Conservation (phyloP, 2,797 vertebrate species). For the Pseudotriccus pelzelni region DNA sequence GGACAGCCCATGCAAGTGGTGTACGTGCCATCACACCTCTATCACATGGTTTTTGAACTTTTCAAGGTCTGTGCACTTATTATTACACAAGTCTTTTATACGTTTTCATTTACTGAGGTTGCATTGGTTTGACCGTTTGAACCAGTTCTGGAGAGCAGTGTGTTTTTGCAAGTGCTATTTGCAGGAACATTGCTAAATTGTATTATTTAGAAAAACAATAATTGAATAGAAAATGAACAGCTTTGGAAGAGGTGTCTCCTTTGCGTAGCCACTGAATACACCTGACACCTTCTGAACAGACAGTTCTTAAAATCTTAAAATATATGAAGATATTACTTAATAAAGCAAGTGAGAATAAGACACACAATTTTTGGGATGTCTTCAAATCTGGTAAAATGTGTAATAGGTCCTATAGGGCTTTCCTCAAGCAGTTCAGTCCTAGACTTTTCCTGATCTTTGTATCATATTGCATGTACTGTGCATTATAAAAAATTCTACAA, state of each 20-base stretch:
- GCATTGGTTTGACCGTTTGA: neutral
- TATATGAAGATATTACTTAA: neutral
- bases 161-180: neutral
- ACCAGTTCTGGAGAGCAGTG: neutral
- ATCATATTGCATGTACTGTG: neutral
- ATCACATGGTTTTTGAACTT: conserved; percentile 99
- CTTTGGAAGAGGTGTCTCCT: neutral
- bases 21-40: conserved; percentile 97
- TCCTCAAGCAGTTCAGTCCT: neutral
- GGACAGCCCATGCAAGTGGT: conserved; percentile 87
- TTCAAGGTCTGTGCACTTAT: conserved; percentile 89
- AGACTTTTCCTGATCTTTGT: neutral
- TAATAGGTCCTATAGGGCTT: neutral
- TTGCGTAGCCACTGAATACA: neutral
- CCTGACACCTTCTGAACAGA: neutral
- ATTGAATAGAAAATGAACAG: neutral
- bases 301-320: neutral
- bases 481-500: neutral
- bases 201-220: neutral
- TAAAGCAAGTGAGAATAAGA: neutral
- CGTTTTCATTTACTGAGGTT: neutral
- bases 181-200: neutral
- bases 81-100: conserved; percentile 23
- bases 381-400: neutral
- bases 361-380: neutral